Evolutionary conservation across 2,797 vertebrate genomes (phyloP), one percentile per base, ranked within the genome.

Genomic region (Platalea minor): DNA sequence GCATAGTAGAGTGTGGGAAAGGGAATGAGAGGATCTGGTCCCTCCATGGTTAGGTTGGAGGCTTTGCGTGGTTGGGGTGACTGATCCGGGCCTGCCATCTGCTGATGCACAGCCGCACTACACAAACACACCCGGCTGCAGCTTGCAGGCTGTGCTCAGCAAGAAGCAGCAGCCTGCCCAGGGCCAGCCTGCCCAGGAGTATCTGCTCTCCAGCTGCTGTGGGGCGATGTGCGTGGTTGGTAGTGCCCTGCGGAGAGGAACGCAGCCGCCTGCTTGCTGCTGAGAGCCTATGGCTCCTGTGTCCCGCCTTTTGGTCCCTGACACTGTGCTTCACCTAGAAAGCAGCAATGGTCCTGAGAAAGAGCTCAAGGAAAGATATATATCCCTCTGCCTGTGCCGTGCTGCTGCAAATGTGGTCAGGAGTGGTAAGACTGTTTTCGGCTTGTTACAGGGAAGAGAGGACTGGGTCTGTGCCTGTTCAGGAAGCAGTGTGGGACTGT

Each of bases 131-230:
- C 33, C 48, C 10, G 1, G 51, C 59, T 53, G 59, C 68, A 28
- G 57, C 43, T 17, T 13, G 18, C 4, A 13, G 41, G 26, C 61
- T 48, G 65, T 1, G 5, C 46, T 33, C 29, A 16, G 48, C 21
- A 11, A 60, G 53, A 10, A 50, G 41, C 33, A 37, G 41, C 31
- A 35, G 12, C 59, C 18, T 29, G 48, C 39, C 21, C 25, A 5
- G 54, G 54, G 20, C 21, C 75, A n/a, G 33, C 56, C 57, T 51
- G 50, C 39, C 39, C 54, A 7, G 28, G 11, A 17, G 14, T 2
- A 10, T 6, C 68, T 2, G 1, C 61, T 48, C 28, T 4, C 29
- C 1, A 1, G 19, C 24, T 61, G 69, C 76, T 37, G 35, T 2
- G 16, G 35, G 15, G 9, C 7, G 5, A 21, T 7, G 19, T 7